phyloP scores from a whole-genome alignment of 92 coral and sea anemone genomes.

The Nematostella vectensis region DNA sequence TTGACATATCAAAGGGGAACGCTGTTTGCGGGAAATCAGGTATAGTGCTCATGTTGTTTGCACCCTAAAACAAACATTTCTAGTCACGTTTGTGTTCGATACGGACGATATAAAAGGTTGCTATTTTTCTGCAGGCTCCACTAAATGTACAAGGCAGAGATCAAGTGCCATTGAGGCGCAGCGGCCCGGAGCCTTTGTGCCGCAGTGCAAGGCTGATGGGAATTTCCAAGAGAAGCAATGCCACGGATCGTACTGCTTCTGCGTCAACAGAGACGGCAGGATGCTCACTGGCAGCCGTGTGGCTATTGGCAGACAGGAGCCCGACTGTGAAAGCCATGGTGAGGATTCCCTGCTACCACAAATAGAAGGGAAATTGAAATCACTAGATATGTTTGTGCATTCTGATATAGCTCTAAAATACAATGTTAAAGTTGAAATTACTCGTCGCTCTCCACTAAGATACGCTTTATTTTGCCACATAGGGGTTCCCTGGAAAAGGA shows the following conservation, averaged over 20 bases:
- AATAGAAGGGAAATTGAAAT: no score
- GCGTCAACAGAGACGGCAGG: constrained; percentile 55
- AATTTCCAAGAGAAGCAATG: constrained; percentile 57
- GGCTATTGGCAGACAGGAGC: constrained; percentile 35
- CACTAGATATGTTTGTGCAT: no score
- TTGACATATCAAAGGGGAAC: constrained; percentile 35
- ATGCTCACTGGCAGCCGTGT: constrained; percentile 38
- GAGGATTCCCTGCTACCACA: no score
- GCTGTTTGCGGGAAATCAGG: constrained; percentile 49
- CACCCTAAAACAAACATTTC: not conserved
- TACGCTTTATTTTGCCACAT: no score
- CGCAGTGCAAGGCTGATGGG: constrained; percentile 45
- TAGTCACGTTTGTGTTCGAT: not conserved
- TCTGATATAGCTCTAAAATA: no score
- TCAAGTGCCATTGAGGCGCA: constrained; percentile 10
- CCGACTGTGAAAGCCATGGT: constrained; percentile 66
- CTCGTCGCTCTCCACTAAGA: no score
- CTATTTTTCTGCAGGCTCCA: no score
- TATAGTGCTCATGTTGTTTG: no score
- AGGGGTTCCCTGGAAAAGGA: no score
- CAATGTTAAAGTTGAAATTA: no score
- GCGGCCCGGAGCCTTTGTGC: constrained; percentile 31
- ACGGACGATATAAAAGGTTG: not conserved
- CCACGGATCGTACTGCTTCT: constrained; percentile 54
- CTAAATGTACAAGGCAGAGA: constrained; percentile 29